Conservation (phyloP, 2,888 invertebrate genomes). For the Idaea biselata region DNA sequence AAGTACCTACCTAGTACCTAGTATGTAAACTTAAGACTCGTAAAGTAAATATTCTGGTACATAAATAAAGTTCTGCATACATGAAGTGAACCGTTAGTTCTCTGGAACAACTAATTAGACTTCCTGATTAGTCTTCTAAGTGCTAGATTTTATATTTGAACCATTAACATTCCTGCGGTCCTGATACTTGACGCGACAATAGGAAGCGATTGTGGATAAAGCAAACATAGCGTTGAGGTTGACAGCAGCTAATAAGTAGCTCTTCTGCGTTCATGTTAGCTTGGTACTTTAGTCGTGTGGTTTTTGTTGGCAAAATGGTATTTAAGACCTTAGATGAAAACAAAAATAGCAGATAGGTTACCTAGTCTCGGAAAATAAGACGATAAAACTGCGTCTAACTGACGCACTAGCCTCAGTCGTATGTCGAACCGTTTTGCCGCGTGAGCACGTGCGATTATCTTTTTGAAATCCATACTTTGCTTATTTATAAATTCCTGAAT, state of each 20-base stretch:
- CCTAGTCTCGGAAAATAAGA: too few relatives aligned
- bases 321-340: too few relatives aligned
- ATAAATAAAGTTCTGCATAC: conserved; percentile 17
- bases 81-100: conserved; percentile 21
- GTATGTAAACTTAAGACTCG: not conserved
- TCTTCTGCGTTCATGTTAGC: conserved; percentile 21
- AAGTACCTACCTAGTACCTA: too few relatives aligned
- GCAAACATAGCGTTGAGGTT: conserved; percentile 20
- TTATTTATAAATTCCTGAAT: too few relatives aligned
- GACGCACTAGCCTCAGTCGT: too few relatives aligned
- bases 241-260: conserved; percentile 17
- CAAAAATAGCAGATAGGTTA: too few relatives aligned
- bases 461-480: too few relatives aligned
- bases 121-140: conserved; percentile 36
- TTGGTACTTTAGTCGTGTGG: conserved; percentile 13
- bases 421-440: too few relatives aligned
- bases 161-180: conserved; percentile 45
- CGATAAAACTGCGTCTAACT: too few relatives aligned
- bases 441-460: too few relatives aligned
- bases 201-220: conserved; percentile 26
- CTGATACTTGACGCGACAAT: conserved; percentile 31
- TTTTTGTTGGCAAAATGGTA: not conserved
- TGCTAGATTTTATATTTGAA: conserved; percentile 36
- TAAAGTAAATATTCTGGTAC: not conserved
- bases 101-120: conserved; percentile 16